Percentiles rank a stretch among this genome's conserved stretches.
These are phyloP conservation scores for Anguilla megastoma DNA, from an alignment of 2,797 vertebrate species.

Conservation along the genomic window DNA sequence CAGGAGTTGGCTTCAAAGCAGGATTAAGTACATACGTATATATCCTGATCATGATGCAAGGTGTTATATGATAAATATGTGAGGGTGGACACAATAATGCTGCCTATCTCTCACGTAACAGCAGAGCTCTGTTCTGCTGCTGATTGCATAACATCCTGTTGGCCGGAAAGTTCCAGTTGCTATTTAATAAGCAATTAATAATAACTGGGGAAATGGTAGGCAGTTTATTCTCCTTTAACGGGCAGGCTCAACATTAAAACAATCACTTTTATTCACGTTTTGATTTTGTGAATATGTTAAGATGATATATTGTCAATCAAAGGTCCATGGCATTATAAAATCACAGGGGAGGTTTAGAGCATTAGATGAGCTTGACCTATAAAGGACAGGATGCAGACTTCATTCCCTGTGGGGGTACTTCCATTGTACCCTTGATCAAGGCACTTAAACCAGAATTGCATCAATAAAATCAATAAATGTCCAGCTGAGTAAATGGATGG, in stretches of 20 bases:
- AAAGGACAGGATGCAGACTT: not conserved
- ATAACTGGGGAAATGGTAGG: conserved; percentile 4
- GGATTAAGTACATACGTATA: not conserved
- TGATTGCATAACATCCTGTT: conserved; percentile 30
- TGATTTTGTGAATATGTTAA: not conserved
- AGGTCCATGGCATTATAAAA: not conserved
- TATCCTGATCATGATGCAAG: conserved; percentile 12
- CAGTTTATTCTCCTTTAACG: not conserved
- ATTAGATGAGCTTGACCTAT: not conserved
- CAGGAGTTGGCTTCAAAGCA: not conserved
- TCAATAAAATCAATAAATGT: not conserved
- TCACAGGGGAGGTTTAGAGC: not conserved
- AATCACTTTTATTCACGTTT: not conserved
- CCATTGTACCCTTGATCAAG: not conserved
- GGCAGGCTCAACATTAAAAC: not conserved
- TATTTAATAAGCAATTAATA: conserved; percentile 27
- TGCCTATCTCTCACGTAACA: conserved; percentile 10
- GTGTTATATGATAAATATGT: conserved; percentile 16
- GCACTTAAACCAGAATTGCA: not conserved
- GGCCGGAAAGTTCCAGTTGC: conserved; percentile 23
- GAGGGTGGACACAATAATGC: conserved; percentile 6
- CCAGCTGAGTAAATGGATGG: not conserved
- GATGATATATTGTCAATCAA: not conserved
- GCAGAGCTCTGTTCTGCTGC: conserved; percentile 6
- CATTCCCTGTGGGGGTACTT: not conserved